Evolutionary conservation across 2,797 vertebrate genomes (phyloP).

Genomic region (Danio jaintianensis): DNA sequence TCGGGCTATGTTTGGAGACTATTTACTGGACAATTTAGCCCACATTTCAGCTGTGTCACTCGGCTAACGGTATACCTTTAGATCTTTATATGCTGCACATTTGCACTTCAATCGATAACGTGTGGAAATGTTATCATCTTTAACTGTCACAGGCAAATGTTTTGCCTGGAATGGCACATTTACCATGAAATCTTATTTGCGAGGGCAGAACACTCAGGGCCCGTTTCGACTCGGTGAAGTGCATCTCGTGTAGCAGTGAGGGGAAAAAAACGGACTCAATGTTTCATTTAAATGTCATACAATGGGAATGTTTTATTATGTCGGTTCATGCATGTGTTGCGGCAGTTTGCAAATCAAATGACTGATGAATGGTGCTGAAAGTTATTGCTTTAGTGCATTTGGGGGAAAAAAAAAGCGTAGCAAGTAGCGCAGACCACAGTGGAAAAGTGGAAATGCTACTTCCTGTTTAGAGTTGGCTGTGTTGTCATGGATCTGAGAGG

Average conservation of each 20-base stretch:
- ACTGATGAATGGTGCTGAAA: no score
- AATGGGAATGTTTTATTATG: background rate
- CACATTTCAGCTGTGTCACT: conserved; percentile 50
- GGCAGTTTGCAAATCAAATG: no score
- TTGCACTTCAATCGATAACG: conserved; percentile 45
- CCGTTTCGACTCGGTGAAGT: background rate
- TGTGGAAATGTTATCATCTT: conserved; percentile 42
- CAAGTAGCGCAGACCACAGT: no score
- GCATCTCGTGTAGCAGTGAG: background rate
- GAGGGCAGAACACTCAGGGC: background rate
- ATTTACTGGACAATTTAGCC: conserved; percentile 61
- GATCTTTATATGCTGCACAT: conserved; percentile 50
- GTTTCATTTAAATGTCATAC: background rate
- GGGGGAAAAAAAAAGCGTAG: no score
- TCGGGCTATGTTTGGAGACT: conserved; percentile 58
- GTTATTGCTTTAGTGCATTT: no score
- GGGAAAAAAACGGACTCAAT: background rate
- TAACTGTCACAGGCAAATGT: conserved; percentile 32
- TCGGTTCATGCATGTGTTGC: background rate
- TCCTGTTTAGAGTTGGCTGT: no score
- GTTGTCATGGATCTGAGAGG: no score
- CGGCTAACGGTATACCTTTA: conserved; percentile 57
- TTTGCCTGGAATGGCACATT: conserved; percentile 31
- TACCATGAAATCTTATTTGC: conserved; percentile 13
- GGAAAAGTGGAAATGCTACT: no score